Evolutionary conservation across 2,888 invertebrate species (phyloP).

Genomic region (Ormyrus nitidulus): DNA sequence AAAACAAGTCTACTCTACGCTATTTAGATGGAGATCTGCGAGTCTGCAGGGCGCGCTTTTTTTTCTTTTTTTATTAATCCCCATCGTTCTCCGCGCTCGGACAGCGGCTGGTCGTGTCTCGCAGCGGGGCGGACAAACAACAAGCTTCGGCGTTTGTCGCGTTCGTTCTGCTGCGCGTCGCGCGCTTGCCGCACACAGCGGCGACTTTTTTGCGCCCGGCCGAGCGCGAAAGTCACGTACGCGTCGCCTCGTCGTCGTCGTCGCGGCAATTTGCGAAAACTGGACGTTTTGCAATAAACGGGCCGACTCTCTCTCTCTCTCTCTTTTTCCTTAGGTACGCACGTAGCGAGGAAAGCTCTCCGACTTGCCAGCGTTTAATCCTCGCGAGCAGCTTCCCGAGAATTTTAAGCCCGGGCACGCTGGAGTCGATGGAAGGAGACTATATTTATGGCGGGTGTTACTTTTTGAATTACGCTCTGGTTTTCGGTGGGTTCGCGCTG

Average conservation of each 20-base stretch:
- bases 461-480: no score
- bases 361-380: slow-evolving; percentile 8
- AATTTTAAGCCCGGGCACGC: slow-evolving; percentile 16
- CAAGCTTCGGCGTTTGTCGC: slow-evolving; percentile 3
- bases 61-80: no score
- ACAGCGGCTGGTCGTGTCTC: no score
- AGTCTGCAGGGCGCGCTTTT: no score
- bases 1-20: no score
- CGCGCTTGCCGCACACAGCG: neutral
- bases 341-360: neutral
- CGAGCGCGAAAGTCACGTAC: slow-evolving; percentile 63
- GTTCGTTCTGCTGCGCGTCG: neutral
- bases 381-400: neutral
- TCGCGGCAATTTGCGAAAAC: slow-evolving; percentile 62
- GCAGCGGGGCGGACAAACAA: slow-evolving; percentile 3
- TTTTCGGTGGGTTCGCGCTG: no score
- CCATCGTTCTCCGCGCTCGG: no score
- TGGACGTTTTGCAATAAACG: slow-evolving; percentile 52
- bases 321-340: neutral
- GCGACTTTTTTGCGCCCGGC: slow-evolving; percentile 13
- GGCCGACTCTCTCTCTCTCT: neutral
- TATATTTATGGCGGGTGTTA: no score
- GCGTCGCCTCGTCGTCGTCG: slow-evolving; percentile 26
- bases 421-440: no score
- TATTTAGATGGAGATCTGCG: no score